These are phyloP conservation scores for Hippolais icterina DNA, from an alignment of 2,113 vertebrate genomes.

Conservation along the genomic window DNA sequence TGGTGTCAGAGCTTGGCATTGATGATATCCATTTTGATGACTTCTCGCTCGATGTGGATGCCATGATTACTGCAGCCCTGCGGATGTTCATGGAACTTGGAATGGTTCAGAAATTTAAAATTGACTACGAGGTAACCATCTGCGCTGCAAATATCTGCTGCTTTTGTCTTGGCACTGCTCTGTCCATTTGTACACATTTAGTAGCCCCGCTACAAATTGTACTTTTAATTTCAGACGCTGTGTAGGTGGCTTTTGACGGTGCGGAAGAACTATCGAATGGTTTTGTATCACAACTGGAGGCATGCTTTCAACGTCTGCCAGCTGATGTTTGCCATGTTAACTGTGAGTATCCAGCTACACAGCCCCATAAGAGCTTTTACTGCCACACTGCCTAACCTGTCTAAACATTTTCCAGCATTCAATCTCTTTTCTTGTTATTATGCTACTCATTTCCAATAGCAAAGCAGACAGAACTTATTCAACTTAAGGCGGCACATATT, in stretches of 20 bases:
- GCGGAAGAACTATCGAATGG: constrained; percentile 98
- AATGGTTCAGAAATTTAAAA: constrained; percentile 99
- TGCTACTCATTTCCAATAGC: background rate
- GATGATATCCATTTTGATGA: constrained; percentile 96
- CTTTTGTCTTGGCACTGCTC: background rate
- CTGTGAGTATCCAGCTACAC: constrained; percentile 76
- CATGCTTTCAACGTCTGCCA: constrained; percentile 99
- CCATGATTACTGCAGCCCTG: constrained; percentile 95
- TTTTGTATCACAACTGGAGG: constrained; percentile 99
- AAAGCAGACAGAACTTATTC: background rate
- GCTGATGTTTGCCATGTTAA: constrained; percentile 97
- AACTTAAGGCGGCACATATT: background rate
- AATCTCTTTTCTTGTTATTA: background rate
- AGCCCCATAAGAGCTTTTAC: background rate
- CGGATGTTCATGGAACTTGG: constrained; percentile 99
- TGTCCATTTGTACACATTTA: background rate
- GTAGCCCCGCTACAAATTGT: constrained; percentile 29
- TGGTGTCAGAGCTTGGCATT: constrained; percentile 94
- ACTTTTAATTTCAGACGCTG: constrained; percentile 82
- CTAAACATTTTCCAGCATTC: background rate
- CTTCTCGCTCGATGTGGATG: constrained; percentile 95
- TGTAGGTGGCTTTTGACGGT: constrained; percentile 98
- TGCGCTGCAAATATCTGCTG: constrained; percentile 7
- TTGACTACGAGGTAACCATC: constrained; percentile 94
- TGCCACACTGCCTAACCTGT: background rate